Evolutionary conservation across 2,797 vertebrate species (phyloP), one percentile per base, ranked within the genome.

Genomic region (Ispidina lecontei): DNA sequence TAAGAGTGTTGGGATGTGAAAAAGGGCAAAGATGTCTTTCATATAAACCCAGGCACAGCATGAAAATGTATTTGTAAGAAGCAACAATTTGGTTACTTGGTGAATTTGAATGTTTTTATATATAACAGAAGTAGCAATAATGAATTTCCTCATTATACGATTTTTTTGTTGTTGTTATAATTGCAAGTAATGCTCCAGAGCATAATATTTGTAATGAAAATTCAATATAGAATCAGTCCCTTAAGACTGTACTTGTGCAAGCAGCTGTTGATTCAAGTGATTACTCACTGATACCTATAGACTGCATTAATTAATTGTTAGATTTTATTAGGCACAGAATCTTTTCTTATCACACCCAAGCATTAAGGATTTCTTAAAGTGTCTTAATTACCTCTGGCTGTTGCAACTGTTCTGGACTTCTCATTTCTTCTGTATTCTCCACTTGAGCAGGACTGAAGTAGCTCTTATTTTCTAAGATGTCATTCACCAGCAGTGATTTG

Each of bases 391-490:
- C 97, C 97, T 98, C 87, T 46, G 55, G 49, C 39, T 88, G 87
- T 67, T 28, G 74, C 8, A 72, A 19, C 39, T 65, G 6, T 79
- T 97, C 93, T 69, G 80, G 49, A 67, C 71, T 44, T 70, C 58
- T 89, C 14, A 15, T 39, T 87, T 73, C 77, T 68, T 92, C 94
- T 69, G 79, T 65, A 29, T 96, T 82, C 11, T 96, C 84, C 69
- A 75, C 91, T 81, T 96, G 91, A 67, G 87, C 69, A 87, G 39
- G 60, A 55, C 64, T 87, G 28, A 84, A 81, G 65, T 52, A 41
- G 54, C 95, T 97, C 47, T 93, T 77, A 5, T 96, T 97, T 92
- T 98, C 98, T 94, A 85, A 72, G 65, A 56, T 35, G n/a, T 91
- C 97, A 94, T 95, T 98, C 74, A 97, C 93, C 77, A 76, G 67